These are phyloP conservation scores for Papilio glaucus DNA, from an alignment of 1,140 invertebrate species.

Conservation along the genomic window DNA sequence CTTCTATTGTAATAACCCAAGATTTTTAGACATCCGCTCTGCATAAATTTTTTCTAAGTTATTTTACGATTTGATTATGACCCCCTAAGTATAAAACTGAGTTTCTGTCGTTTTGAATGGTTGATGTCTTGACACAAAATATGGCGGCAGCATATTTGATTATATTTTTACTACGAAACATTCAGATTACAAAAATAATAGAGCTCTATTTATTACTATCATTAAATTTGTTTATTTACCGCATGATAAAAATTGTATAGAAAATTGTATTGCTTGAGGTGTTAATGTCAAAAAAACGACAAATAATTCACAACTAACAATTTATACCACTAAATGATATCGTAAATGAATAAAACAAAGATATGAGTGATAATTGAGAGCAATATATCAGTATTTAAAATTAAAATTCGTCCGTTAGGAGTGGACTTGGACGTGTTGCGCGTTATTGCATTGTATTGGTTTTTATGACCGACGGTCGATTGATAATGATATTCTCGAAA, in stretches of 20 bases:
- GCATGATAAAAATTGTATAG: not conserved
- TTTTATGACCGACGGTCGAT: constrained; percentile 28
- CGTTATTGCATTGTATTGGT: constrained; percentile 32
- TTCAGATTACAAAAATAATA: no score
- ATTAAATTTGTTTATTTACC: not conserved
- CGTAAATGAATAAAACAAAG: constrained; percentile 27
- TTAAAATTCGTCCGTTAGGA: constrained; percentile 23
- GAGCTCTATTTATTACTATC: not conserved
- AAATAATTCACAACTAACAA: constrained; percentile 9
- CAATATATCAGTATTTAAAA: constrained; percentile 39
- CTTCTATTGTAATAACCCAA: no score
- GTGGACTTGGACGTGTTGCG: not conserved
- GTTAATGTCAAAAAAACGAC: constrained; percentile 20
- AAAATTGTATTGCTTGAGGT: no score
- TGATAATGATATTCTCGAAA: constrained; percentile 27
- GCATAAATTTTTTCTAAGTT: no score
- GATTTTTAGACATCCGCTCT: no score
- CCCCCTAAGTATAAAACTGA: no score
- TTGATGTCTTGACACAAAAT: no score
- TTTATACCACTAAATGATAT: constrained; percentile 12
- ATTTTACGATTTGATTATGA: no score
- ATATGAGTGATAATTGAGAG: constrained; percentile 28
- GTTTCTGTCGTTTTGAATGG: no score
- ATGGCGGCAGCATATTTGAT: no score
- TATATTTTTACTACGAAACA: no score